Base-by-base conservation (phyloP, 2,797 vertebrate genomes). In the Argentina silus region DNA sequence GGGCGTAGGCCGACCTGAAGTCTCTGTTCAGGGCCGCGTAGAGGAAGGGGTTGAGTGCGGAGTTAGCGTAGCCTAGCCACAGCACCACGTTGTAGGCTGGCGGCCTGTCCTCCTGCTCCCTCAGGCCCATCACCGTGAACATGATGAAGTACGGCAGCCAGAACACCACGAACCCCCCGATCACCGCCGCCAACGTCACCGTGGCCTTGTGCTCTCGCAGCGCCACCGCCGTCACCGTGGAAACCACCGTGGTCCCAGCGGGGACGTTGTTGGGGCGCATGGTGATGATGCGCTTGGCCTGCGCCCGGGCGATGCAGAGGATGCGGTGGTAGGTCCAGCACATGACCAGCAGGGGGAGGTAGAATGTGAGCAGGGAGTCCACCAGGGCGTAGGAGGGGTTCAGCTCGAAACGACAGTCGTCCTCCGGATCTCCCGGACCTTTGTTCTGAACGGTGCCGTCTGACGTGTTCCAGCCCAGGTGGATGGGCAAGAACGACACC, bases 71-170 rank as follows among this genome's bases (percentile, higher is more conserved):
- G 71, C 97, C 97, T 72, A 99, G 87, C 97, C 97, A 99, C 64
- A 98, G 80, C 17, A 98, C 97, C 0, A 96, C 70, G 0, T 94
- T 86, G 78, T 92, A 94, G 36, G 84, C 80, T 0, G 3, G 90
- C 84, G 15, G 87, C 0, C 86, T 85, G 70, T 91, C 83, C 0
- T 83, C 81, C 67, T 96, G 88, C 63, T 95, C 94, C 61, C 50
- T 78, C 47, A 97, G 65, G 0, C 97, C 97, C 19, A 95, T 86
- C 78, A 97, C 93, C 0, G 91, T 96, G 74, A 99, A 98, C 17
- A 96, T 84, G 0, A 96, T 96, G 84, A 99, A 99, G 87, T 99
- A 98, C 2, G 97, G 97, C 70, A 98, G 92, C 97, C 97, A 99
- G 88, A 97, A 99, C 42, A 97, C 70, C 2, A 96, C 88, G 80